Evolutionary conservation across 2,113 vertebrate species (phyloP).

Genomic region (Chaetodon trifascialis): DNA sequence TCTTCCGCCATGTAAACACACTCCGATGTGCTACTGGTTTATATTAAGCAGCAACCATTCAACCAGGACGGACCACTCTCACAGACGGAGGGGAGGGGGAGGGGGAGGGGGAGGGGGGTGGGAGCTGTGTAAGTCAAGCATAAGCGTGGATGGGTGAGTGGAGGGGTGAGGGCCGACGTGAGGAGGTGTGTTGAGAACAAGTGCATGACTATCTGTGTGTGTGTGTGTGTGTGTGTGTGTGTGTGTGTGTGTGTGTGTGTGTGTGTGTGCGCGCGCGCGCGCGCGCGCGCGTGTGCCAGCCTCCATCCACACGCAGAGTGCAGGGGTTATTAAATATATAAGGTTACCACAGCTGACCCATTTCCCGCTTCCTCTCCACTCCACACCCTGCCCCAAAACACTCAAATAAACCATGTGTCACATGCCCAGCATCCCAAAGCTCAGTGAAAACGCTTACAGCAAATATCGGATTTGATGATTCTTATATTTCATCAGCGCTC

Average conservation of each 20-base stretch:
- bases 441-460: conserved; percentile 42
- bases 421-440: conserved; percentile 51
- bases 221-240: neutral
- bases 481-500: conserved; percentile 61
- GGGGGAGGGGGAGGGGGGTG: neutral
- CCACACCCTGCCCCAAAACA: conserved; percentile 43
- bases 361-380: conserved; percentile 62
- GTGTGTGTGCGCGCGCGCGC: neutral
- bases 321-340: conserved; percentile 73
- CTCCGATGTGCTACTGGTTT: conserved; percentile 67
- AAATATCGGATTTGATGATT: conserved; percentile 60
- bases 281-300: conserved; percentile 3
- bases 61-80: conserved; percentile 55
- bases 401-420: conserved; percentile 69
- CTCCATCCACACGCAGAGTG: neutral
- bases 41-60: conserved; percentile 77
- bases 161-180: conserved; percentile 15
- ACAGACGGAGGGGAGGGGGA: neutral
- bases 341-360: conserved; percentile 76
- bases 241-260: conserved; percentile 13
- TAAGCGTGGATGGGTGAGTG: conserved; percentile 31
- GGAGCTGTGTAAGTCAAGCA: conserved; percentile 38
- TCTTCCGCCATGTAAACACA: conserved; percentile 69
- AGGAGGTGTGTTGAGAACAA: conserved; percentile 50
- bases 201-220: conserved; percentile 11